Conservation (phyloP, 2,797 vertebrate genomes). For the Coccyzus lansbergi region DNA sequence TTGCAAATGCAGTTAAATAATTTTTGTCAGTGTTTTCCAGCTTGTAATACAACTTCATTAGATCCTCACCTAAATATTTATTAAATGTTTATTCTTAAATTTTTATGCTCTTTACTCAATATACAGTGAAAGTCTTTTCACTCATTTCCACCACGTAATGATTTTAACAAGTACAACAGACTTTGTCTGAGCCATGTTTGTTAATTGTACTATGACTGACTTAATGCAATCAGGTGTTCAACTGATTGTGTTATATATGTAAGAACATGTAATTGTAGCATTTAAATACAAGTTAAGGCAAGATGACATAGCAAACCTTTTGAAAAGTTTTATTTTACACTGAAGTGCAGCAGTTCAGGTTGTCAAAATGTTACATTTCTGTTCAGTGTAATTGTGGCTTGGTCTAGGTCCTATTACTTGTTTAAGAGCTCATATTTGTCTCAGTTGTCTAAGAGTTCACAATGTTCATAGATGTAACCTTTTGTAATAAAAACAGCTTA, state of each 20-base stretch:
- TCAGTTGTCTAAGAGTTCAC: background rate
- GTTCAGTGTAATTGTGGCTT: background rate
- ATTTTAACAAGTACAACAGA: background rate
- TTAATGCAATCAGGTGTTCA: background rate
- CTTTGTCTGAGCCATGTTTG: background rate
- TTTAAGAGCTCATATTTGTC: background rate
- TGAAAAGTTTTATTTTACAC: background rate
- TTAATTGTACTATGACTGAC: background rate
- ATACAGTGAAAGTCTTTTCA: background rate
- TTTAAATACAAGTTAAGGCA: background rate
- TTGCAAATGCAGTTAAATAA: background rate
- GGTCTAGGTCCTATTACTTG: background rate
- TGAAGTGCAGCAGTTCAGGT: background rate
- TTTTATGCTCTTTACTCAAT: background rate
- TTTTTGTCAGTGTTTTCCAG: background rate
- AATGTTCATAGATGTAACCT: background rate
- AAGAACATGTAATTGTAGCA: background rate
- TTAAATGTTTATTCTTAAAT: background rate
- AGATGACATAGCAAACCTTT: background rate
- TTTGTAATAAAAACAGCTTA: background rate
- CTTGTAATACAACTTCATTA: background rate
- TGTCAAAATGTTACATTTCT: background rate
- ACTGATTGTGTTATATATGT: background rate
- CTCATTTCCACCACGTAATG: background rate
- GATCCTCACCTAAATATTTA: background rate